Evolutionary conservation across 2,888 invertebrate species (phyloP), one percentile per base, ranked within the genome.

Genomic region (Pherbina coryleti): DNA sequence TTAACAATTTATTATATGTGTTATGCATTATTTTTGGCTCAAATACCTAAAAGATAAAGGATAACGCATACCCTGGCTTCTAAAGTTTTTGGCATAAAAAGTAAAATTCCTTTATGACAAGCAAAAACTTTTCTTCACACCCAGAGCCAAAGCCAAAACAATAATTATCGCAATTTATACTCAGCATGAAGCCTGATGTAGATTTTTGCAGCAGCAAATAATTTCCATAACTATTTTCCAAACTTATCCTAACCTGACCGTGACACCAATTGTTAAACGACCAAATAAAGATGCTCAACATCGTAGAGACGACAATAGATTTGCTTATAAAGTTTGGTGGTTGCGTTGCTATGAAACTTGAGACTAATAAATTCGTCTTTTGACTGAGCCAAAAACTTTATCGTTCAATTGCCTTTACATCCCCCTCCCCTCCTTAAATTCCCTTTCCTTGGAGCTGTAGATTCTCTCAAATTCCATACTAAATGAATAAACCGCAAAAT

Each of bases 361-460:
- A 60, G 57, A 72, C 72, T 72, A 72, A 72, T 72, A 72, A 72
- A 72, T 72, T 72, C 72, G 37, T 72, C 72, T 57, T 73, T 49
- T 49, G 62, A 73, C 62, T 49, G n/a, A 14, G 73, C 49, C 64
- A 31, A 25, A 73, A 71, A 73, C 62, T 72, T 57, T 72, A 37
- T 60, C 72, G 37, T 72, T 60, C 37, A 72, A 72, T 71, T 71
- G 55, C 55, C 53, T 31, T 37, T n/a, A n/a, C 8, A 2, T 37
- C 25, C 8, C 37, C 57, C 71, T 25, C 22, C 17, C 49, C 14
- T 17, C n/a, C 28, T 53, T 14, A 17, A 60, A 14, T n/a, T n/a
- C 44, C 49, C 60, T 44, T 5, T 37, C 60, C 22, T 25, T 25
- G 25, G 14, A 51, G 8, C 51, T n/a, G 25, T 44, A 44, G 44